Evolutionary conservation across 37 sponge, comb jelly and placozoan genomes (phyloP).

Genomic region (Ianthella basta): DNA sequence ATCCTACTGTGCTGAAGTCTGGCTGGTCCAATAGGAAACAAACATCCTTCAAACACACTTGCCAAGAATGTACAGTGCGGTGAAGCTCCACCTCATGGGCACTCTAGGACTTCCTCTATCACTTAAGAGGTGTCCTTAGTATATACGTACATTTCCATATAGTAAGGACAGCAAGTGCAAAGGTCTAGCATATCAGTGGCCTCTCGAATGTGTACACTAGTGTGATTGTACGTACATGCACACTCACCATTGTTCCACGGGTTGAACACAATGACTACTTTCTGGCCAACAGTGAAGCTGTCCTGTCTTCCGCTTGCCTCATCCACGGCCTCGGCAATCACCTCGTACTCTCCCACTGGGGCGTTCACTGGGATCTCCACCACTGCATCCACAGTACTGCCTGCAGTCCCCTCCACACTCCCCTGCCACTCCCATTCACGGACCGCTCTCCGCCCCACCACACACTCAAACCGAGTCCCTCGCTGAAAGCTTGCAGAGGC

Average conservation of each 20-base stretch:
- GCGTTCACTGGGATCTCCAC: slow-evolving; percentile 18
- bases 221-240: no score
- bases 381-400: neutral
- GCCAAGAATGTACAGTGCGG: no score
- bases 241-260: slow-evolving; percentile 68
- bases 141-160: no score
- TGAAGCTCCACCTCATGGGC: no score
- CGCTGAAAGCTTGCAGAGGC: neutral
- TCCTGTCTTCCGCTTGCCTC: neutral
- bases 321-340: slow-evolving; percentile 8
- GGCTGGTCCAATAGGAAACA: no score
- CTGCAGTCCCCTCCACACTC: neutral
- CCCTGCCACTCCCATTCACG: slow-evolving; percentile 30
- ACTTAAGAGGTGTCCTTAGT: no score
- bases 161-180: no score
- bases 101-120: no score
- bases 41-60: no score
- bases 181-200: no score
- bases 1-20: no score
- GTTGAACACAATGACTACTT: slow-evolving; percentile 63
- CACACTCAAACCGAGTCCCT: slow-evolving; percentile 25
- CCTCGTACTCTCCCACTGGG: slow-evolving; percentile 13
- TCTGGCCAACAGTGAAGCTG: neutral
- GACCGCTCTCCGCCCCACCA: slow-evolving; percentile 10
- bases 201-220: no score